Evolutionary conservation across 92 coral and sea anemone genomes (phyloP), one percentile per base, ranked within the genome.

Genomic region (Umimayanthus kanabou): DNA sequence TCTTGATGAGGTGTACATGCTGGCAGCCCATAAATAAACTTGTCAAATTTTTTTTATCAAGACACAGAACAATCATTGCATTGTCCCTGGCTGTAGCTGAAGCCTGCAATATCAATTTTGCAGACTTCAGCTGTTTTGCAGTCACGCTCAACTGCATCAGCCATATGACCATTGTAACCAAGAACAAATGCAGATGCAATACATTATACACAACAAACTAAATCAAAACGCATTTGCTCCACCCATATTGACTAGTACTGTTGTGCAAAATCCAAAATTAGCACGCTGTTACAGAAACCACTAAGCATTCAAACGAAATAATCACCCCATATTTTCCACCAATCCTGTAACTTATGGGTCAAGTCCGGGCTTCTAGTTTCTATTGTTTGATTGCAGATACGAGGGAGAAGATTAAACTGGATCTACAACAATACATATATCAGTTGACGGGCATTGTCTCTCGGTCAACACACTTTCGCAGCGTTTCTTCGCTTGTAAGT

Each of bases 91-190:
- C 58, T 53, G 37, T 2, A 33, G 37, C 37, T 33, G 37, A 33
- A 33, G 37, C 37, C 37, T 33, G 58, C 20, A 53, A 53, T 53
- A 11, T 9, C 3, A 20, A 1, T 61, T 61, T 25, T 61, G 69
- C 69, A 61, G 69, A 61, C 69, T 61, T 61, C 69, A 61, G 61
- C 28, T 55, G 39, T 57, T 22, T 55, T 50, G 57, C 55, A 40
- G 84, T 30, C 84, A 57, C 83, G 47, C 84, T 67, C 45, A 80
- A 80, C 29, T 80, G 57, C 45, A 80, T 57, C 84, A 80, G 33
- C 76, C 69, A 61, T 61, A 1, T 26, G 0, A 61, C 23, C 23
- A 14, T 73, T 33, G 42, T 37, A 73, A 73, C 20, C 43, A 73
- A 30, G 20, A 73, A 30, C 47, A 73, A 16, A 20, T 73, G 78